phyloP scores from a whole-genome alignment of 2,113 vertebrate species.

The Rhegmatorhina hoffmannsi region DNA sequence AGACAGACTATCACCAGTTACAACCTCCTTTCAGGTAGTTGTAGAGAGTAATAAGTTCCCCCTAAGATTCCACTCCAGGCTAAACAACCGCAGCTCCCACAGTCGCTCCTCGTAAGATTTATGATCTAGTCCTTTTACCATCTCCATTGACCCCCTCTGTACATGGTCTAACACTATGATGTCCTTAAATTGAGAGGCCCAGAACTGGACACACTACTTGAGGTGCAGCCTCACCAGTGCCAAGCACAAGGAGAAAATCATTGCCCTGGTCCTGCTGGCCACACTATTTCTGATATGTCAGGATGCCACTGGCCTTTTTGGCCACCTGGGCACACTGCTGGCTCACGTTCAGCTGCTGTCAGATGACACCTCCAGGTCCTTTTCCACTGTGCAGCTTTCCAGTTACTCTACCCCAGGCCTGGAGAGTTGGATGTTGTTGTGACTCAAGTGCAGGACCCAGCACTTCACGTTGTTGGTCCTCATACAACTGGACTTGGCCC shows the following conservation, averaged over 20 bases:
- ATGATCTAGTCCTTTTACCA: not conserved
- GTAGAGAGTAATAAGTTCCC: not conserved
- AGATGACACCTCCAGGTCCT: not conserved
- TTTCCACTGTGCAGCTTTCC: not conserved
- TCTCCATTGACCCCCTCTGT: not conserved
- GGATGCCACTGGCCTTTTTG: not conserved
- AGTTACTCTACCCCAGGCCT: not conserved
- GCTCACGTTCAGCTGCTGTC: not conserved
- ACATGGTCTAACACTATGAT: not conserved
- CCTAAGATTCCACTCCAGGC: not conserved
- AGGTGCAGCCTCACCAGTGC: not conserved
- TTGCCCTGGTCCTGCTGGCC: not conserved
- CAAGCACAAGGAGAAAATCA: not conserved
- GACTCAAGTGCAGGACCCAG: not conserved
- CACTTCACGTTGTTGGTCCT: not conserved
- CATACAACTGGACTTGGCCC: not conserved
- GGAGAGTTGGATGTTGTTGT: not conserved
- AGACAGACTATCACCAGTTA: rapidly evolving
- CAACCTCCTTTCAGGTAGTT: not conserved
- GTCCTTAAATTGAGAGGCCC: not conserved
- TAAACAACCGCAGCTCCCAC: not conserved
- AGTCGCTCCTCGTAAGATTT: not conserved
- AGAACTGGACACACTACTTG: not conserved
- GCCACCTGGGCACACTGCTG: not conserved
- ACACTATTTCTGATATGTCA: not conserved